Conservation (phyloP, 1,140 invertebrate genomes). For the Odontomachus brunneus region DNA sequence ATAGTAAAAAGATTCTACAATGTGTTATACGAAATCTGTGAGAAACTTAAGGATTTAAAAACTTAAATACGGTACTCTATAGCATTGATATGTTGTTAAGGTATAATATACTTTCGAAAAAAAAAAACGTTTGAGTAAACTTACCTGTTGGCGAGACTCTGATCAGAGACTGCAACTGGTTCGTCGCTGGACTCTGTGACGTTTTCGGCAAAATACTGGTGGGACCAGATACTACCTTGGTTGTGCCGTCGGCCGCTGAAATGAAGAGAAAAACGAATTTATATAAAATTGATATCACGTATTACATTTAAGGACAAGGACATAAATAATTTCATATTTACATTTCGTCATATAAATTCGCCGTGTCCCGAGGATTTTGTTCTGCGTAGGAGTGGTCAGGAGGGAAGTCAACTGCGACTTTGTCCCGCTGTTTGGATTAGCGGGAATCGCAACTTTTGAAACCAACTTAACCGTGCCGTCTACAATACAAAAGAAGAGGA, state of each 20-base stretch:
- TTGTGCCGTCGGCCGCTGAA: constrained; percentile 90
- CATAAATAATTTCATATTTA: constrained; percentile 70
- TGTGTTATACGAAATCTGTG: too few relatives aligned
- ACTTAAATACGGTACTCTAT: constrained; percentile 3
- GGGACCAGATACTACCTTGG: constrained; percentile 89
- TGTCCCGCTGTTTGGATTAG: constrained; percentile 85
- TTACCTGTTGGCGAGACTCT: constrained; percentile 79
- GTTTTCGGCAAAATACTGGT: constrained; percentile 86
- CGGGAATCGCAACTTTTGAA: constrained; percentile 87
- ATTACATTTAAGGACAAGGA: constrained; percentile 7
- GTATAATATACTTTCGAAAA: too few relatives aligned
- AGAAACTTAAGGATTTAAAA: too few relatives aligned
- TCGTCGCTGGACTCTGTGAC: constrained; percentile 74
- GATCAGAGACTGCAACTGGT: constrained; percentile 83
- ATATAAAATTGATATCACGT: constrained; percentile 1
- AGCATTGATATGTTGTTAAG: background rate
- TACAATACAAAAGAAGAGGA: constrained; percentile 63
- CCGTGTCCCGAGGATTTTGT: constrained; percentile 89
- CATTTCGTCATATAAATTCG: constrained; percentile 93
- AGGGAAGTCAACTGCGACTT: constrained; percentile 90
- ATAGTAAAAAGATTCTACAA: too few relatives aligned
- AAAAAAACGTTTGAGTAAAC: background rate
- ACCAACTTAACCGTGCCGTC: constrained; percentile 88
- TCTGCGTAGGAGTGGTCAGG: constrained; percentile 87
- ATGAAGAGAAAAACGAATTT: constrained; percentile 39